These are phyloP conservation scores for Urocyon cinereoargenteus DNA, from an alignment of 2,797 vertebrate species.

Conservation along the genomic window DNA sequence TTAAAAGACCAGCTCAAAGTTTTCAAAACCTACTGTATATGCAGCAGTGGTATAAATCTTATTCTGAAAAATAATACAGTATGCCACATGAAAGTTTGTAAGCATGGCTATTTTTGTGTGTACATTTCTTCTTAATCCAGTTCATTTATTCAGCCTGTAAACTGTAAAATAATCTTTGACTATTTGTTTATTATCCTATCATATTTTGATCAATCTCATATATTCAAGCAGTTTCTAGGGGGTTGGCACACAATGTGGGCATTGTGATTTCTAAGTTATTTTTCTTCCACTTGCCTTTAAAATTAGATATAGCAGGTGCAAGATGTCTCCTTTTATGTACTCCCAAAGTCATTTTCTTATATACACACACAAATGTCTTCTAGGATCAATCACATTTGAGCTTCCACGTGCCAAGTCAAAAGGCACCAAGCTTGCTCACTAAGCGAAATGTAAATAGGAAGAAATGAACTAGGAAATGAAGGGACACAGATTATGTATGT, in stretches of 20 bases:
- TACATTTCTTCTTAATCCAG: background rate
- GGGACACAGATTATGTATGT: background rate
- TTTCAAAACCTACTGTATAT: background rate
- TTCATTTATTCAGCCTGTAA: background rate
- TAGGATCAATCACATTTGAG: background rate
- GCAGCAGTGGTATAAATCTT: background rate
- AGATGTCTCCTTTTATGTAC: background rate
- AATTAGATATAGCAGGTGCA: constrained; percentile 27
- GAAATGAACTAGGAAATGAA: constrained; percentile 54
- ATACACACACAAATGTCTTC: background rate
- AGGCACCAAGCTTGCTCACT: background rate
- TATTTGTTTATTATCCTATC: background rate
- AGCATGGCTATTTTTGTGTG: background rate
- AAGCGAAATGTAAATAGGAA: background rate
- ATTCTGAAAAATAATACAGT: constrained; percentile 45
- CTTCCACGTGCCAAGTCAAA: background rate
- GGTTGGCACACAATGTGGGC: background rate
- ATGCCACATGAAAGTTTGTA: background rate
- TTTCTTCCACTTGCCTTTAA: background rate
- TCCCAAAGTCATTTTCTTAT: background rate
- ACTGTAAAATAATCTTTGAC: constrained; percentile 12
- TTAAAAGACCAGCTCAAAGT: background rate
- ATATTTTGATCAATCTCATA: background rate
- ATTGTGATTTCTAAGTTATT: background rate
- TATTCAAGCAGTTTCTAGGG: background rate